These are phyloP conservation scores for Collichthys lucidus DNA, from an alignment of 2,113 vertebrate species.

Conservation along the genomic window DNA sequence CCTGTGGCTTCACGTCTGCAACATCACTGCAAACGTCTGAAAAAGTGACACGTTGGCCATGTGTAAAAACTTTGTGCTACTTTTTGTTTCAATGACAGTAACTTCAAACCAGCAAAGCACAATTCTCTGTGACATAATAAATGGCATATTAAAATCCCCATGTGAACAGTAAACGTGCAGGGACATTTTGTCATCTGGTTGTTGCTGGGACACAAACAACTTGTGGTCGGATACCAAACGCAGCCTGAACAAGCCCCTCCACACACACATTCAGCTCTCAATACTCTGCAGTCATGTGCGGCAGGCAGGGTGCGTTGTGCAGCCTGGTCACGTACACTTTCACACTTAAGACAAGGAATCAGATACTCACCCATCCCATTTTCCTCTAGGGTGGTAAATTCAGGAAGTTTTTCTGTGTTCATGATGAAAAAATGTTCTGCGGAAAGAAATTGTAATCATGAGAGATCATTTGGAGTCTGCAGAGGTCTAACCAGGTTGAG, in stretches of 20 bases:
- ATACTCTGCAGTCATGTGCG: neutral
- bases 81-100: neutral
- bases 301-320: neutral
- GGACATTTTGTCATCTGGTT: neutral
- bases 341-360: neutral
- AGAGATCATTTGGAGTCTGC: neutral
- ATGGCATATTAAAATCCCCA: neutral
- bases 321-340: constrained; percentile 1
- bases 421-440: constrained; percentile 61
- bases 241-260: constrained; percentile 1
- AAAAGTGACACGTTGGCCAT: constrained; percentile 15
- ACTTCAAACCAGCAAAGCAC: too few relatives aligned
- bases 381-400: constrained; percentile 43
- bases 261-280: neutral
- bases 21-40: constrained; percentile 56
- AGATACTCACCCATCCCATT: constrained; percentile 71
- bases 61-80: neutral
- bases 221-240: neutral
- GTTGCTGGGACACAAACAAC: neutral
- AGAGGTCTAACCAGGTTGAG: neutral
- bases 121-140: neutral
- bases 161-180: neutral
- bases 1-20: constrained; percentile 60
- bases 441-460: neutral
- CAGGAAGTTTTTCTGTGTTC: constrained; percentile 60